Evolutionary conservation across 2,888 invertebrate species (phyloP), one percentile per base, ranked within the genome.

Genomic region (Apodemia zela): DNA sequence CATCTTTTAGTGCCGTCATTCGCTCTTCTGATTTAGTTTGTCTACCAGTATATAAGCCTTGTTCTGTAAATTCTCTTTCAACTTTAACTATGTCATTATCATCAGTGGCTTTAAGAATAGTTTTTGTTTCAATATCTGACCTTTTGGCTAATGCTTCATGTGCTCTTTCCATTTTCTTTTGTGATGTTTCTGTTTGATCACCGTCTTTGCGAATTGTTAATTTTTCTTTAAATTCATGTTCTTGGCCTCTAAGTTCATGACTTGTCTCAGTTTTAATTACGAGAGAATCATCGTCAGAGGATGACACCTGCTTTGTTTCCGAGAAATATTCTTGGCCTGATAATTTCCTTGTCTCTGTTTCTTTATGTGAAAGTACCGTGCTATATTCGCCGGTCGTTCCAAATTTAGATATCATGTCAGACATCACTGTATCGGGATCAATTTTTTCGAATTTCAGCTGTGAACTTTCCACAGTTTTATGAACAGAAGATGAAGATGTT

Each of bases 151-250:
- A 81, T 45, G 90, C 90, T 78, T 92, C 92, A 68, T 93, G 92
- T 63, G 92, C 92, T 73, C 88, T 92, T 76, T 93, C 93, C 33
- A 92, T 72, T 74, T 89, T 89, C 69, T 91, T 91, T 74, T 92
- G 89, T 11, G 89, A 89, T 29, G 92, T 91, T 74, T 93, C 91
- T 21, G 87, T 92, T 73, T 87, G 82, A 61, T 89, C 89, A 11
- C 92, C 92, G 49, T 89, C 89, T 71, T 79, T 87, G 35, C 87
- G 82, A 3, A 87, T 75, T 15, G 77, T 89, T 57, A 87, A 88
- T 76, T 93, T 90, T 78, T 93, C 92, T 78, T 86, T 89, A 1
- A 83, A 72, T 76, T 87, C 88, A 72, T 92, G 92, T 74, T 92
- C 92, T 75, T 92, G 87, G 8, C 91, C 92, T 70, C 85, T 78